These are phyloP conservation scores for Neoscelio sp. DNA, from an alignment of 2,888 invertebrate genomes.

Conservation along the genomic window DNA sequence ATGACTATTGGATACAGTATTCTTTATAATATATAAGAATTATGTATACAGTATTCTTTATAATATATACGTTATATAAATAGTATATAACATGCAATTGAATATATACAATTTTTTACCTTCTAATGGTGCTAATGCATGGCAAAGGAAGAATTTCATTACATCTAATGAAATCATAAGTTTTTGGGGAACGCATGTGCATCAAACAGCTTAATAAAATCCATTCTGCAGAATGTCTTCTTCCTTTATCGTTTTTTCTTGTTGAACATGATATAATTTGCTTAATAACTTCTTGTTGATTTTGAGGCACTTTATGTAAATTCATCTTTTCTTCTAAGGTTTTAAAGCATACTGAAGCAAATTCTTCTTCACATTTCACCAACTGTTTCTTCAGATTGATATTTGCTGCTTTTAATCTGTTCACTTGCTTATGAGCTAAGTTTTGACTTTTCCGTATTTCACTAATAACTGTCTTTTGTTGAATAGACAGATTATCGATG, in stretches of 20 bases:
- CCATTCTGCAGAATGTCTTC: slow-evolving; percentile 22
- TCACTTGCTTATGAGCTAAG: not conserved
- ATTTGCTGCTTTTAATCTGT: not conserved
- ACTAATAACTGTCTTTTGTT: too few relatives aligned
- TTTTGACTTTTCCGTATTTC: not conserved
- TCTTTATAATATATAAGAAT: too few relatives aligned
- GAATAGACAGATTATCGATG: too few relatives aligned
- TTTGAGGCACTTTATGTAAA: not conserved
- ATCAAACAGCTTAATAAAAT: slow-evolving; percentile 6
- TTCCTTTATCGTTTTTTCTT: not conserved
- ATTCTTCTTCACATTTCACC: not conserved
- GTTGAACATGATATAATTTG: slow-evolving; percentile 1
- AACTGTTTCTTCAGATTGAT: not conserved
- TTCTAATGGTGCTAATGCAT: not conserved
- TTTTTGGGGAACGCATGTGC: slow-evolving; percentile 3
- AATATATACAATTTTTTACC: too few relatives aligned
- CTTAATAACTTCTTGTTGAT: slow-evolving; percentile 1
- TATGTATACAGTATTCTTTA: too few relatives aligned
- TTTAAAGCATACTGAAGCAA: not conserved
- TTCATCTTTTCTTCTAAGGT: not conserved
- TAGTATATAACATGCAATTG: too few relatives aligned
- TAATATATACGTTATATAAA: too few relatives aligned
- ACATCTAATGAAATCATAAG: not conserved
- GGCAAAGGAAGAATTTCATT: not conserved
- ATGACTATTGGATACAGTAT: too few relatives aligned